A percentile compares a stretch with the other conserved stretches of the same genome.
Evolutionary conservation across 2,888 invertebrate species (phyloP).

Genomic region (Trichopoda pennipes): DNA sequence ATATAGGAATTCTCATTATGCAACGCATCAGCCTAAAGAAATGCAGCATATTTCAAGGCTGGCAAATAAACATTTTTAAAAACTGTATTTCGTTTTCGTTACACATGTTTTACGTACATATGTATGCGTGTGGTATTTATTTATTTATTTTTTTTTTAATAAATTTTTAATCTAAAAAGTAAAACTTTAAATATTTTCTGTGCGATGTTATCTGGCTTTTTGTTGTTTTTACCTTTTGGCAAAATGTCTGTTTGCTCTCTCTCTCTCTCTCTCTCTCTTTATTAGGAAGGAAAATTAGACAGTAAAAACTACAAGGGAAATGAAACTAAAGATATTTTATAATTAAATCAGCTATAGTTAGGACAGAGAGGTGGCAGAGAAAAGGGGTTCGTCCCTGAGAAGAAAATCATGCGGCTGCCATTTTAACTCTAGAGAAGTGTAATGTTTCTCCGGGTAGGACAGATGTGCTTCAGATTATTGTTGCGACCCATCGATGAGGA

Average conservation of each 20-base stretch:
- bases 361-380: background rate
- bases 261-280: background rate
- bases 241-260: background rate
- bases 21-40: constrained; percentile 33
- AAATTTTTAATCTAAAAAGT: constrained; percentile 50
- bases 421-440: too few species aligned
- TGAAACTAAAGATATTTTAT: constrained; percentile 27
- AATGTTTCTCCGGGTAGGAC: too few species aligned
- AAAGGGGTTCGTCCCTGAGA: background rate
- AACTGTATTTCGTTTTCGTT: background rate
- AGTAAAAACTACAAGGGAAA: background rate
- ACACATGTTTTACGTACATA: background rate
- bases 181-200: constrained; percentile 46
- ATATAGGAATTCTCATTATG: background rate
- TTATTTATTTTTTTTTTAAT: constrained; percentile 44
- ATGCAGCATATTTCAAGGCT: constrained; percentile 14
- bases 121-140: too few species aligned
- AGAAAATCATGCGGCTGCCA: too few species aligned
- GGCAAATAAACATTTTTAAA: background rate
- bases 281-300: constrained; percentile 33
- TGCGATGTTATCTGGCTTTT: constrained; percentile 32
- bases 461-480: too few species aligned
- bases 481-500: too few species aligned
- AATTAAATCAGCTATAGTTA: constrained; percentile 38
- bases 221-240: constrained; percentile 39